A percentile compares a stretch with the other conserved stretches of the same genome.
phyloP scores from a whole-genome alignment of 2,888 invertebrate species.

The Erebia aethiops region DNA sequence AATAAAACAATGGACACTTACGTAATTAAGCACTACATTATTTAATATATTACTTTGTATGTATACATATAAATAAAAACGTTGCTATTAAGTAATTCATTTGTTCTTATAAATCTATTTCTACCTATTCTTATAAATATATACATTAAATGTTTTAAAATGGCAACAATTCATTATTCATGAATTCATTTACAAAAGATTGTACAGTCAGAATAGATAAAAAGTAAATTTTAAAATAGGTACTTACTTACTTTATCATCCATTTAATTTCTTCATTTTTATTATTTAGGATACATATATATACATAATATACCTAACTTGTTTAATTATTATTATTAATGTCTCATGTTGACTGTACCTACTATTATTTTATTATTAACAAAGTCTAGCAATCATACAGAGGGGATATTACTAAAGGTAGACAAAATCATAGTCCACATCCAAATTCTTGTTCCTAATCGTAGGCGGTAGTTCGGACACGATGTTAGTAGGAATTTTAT shows the following conservation, averaged over 20 bases:
- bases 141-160: not conserved
- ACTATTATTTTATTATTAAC: not conserved
- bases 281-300: too few species aligned
- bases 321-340: not conserved
- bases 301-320: too few species aligned
- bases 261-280: too few species aligned
- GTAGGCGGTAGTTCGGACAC: conserved; percentile 89
- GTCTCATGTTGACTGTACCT: not conserved
- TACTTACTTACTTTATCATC: too few species aligned
- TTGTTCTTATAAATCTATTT: not conserved
- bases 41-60: conserved; percentile 10
- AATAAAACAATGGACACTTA: not conserved
- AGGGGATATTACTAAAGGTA: conserved; percentile 53
- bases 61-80: conserved; percentile 14
- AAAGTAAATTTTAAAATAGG: too few species aligned
- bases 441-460: conserved; percentile 74
- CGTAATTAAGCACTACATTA: not conserved
- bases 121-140: not conserved
- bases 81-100: not conserved
- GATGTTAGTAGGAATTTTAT: conserved; percentile 91
- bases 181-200: not conserved
- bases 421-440: conserved; percentile 68
- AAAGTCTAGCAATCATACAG: not conserved
- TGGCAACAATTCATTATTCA: not conserved
- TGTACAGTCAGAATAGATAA: too few species aligned